Evolutionary conservation across 2,888 invertebrate genomes (phyloP).

Genomic region (Drosophila merina): DNA sequence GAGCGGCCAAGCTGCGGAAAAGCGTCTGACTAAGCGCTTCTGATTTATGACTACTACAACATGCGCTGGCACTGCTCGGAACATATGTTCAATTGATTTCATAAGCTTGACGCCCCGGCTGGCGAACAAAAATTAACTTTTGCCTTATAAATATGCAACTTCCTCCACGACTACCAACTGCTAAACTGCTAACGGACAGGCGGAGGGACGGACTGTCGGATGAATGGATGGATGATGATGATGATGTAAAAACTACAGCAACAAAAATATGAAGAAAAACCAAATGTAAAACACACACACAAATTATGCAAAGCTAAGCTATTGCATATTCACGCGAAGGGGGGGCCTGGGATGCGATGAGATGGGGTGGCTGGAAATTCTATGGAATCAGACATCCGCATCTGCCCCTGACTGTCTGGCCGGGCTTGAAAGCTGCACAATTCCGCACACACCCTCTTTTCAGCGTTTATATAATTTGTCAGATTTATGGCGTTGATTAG

Average conservation of each 20-base stretch:
- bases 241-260: conserved; percentile 58
- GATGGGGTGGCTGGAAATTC: conserved; percentile 44
- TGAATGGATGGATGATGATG: conserved; percentile 35
- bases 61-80: conserved; percentile 36
- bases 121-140: conserved; percentile 43
- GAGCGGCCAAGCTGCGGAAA: conserved; percentile 25
- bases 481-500: conserved; percentile 70
- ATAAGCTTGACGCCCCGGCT: conserved; percentile 67
- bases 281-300: conserved; percentile 62
- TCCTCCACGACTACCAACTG: conserved; percentile 66
- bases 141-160: conserved; percentile 75
- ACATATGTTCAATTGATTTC: conserved; percentile 76
- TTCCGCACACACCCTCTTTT: conserved; percentile 74
- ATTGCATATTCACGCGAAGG: conserved; percentile 54
- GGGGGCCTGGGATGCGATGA: conserved; percentile 13
- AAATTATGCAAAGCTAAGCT: conserved; percentile 69
- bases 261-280: conserved; percentile 37
- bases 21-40: conserved; percentile 66
- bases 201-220: conserved; percentile 17
- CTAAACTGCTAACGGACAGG: conserved; percentile 13
- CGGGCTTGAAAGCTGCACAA: conserved; percentile 29
- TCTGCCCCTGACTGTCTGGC: conserved; percentile 55
- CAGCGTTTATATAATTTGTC: conserved; percentile 73
- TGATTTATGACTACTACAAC: conserved; percentile 63
- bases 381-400: conserved; percentile 62